phyloP scores from a whole-genome alignment of 2,113 vertebrate species.

The Chrysochloris asiatica region DNA sequence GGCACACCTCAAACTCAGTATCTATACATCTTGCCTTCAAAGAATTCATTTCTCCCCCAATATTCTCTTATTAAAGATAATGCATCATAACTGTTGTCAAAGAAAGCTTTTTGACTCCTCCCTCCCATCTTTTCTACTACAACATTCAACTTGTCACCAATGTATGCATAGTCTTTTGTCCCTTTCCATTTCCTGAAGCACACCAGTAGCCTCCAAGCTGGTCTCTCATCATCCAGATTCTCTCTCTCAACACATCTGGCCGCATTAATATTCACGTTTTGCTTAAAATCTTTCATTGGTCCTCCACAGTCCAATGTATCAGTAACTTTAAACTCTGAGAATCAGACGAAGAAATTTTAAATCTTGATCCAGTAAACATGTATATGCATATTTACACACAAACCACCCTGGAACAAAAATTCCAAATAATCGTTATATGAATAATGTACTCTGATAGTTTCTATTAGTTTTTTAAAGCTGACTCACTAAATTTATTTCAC shows the following conservation, averaged over 20 bases:
- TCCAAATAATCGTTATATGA: not conserved
- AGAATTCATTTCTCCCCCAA: not conserved
- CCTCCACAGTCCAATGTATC: not conserved
- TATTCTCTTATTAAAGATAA: not conserved
- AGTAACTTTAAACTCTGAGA: not conserved
- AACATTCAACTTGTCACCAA: not conserved
- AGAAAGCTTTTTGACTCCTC: not conserved
- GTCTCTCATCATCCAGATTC: not conserved
- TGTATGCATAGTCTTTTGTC: not conserved
- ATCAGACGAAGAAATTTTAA: not conserved
- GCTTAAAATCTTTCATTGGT: not conserved
- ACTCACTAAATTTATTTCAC: not conserved
- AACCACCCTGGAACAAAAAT: not conserved
- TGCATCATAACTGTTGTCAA: not conserved
- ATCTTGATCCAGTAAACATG: not conserved
- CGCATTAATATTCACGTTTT: not conserved
- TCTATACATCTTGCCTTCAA: not conserved
- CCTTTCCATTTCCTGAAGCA: conserved; percentile 16
- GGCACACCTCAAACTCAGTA: not conserved
- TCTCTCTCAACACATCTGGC: not conserved
- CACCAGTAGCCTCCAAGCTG: not conserved
- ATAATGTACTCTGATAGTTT: not conserved
- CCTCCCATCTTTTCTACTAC: not conserved
- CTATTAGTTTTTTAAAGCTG: not conserved
- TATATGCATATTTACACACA: not conserved